phyloP scores from a whole-genome alignment of 2,797 vertebrate species.

The Lophura swinhoii region DNA sequence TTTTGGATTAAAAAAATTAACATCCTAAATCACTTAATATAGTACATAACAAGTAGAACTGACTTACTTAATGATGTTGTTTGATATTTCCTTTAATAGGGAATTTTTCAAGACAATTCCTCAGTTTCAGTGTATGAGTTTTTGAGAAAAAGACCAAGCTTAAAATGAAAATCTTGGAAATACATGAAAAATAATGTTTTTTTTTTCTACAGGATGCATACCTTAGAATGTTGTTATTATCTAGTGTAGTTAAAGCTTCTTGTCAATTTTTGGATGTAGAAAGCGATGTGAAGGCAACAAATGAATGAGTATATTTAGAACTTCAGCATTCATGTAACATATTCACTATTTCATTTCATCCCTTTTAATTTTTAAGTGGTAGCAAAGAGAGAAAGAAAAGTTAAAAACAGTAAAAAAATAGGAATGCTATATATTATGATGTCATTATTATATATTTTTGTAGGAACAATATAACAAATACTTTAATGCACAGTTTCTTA shows the following conservation, averaged over 20 bases:
- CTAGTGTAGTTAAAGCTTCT: not conserved
- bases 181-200: not conserved
- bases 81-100: not conserved
- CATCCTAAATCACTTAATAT: not conserved
- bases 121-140: not conserved
- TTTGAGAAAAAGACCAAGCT: not conserved
- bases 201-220: not conserved
- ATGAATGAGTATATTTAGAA: not conserved
- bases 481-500: not conserved
- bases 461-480: not conserved
- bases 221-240: not conserved
- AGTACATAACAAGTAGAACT: not conserved
- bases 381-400: not conserved
- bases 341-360: not conserved
- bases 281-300: not conserved
- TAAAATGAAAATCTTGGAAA: not conserved
- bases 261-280: not conserved
- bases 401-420: not conserved
- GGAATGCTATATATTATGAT: not conserved
- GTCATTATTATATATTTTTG: not conserved
- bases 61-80: not conserved
- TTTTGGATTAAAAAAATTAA: not conserved
- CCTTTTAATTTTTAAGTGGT: not conserved
- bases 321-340: not conserved
- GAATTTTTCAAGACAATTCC: not conserved